A percentile compares a stretch with the other conserved stretches of the same genome.
Evolutionary conservation across 2,797 vertebrate species (phyloP).

Genomic region (Lateolabrax maculatus): DNA sequence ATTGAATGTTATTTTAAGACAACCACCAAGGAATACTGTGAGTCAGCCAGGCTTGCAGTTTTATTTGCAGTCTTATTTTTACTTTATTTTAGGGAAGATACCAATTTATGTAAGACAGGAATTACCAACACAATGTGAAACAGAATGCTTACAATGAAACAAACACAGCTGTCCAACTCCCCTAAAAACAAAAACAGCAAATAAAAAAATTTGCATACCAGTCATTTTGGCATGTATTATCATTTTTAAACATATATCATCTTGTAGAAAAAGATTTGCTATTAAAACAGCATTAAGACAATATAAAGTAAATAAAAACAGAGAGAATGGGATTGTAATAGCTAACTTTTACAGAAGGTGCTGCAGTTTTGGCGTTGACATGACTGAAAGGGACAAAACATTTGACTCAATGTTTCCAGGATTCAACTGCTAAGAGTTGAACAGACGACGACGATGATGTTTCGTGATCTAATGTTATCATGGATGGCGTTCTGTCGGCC

Average conservation of each 20-base stretch:
- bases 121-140: conserved; percentile 53
- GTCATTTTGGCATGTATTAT: conserved; percentile 57
- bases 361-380: conserved; percentile 43
- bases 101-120: conserved; percentile 36
- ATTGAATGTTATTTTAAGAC: background rate
- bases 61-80: conserved; percentile 39
- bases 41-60: conserved; percentile 28
- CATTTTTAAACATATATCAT: conserved; percentile 48
- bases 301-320: conserved; percentile 60
- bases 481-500: conserved; percentile 9
- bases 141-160: conserved; percentile 37
- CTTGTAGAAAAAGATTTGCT: conserved; percentile 70
- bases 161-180: conserved; percentile 32
- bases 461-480: background rate
- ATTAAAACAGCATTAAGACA: conserved; percentile 75
- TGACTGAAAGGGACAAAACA: conserved; percentile 23
- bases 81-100: conserved; percentile 49
- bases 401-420: conserved; percentile 22
- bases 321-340: conserved; percentile 23
- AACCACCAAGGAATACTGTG: background rate
- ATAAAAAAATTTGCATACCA: conserved; percentile 40
- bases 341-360: conserved; percentile 51
- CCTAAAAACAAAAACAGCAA: conserved; percentile 24
- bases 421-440: conserved; percentile 23
- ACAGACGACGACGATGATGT: background rate